Evolutionary conservation across 1,140 invertebrate genomes (phyloP), one percentile per base, ranked within the genome.

Genomic region (Ips typographus): DNA sequence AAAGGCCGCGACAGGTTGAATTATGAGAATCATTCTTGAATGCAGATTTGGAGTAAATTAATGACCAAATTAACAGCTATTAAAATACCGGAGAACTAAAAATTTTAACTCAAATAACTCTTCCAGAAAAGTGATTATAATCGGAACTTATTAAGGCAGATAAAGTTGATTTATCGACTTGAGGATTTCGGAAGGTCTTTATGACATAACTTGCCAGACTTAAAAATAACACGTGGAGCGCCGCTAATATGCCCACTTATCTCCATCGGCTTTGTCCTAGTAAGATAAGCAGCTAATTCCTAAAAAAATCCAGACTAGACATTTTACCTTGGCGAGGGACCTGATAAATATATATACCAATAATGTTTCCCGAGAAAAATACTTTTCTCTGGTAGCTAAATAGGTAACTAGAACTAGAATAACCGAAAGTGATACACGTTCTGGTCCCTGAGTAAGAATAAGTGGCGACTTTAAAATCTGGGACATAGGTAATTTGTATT

Each of bases 401-500:
- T 36, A 38, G 53, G 53, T 56, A 38, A 36, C 6, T 56, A 38
- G 53, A 56, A 39, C 7, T 8, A 49, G 44, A 49, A 22, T 49
- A 49, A 56, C 3, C 39, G 38, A 8, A 8, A 59, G 38, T 59
- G 42, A 59, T 41, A 41, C 38, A 47, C 7, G 62, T 53, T 22
- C 47, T 52, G 51, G 4, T 39, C 5, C 43, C 8, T 65, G 40
- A 42, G 63, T 42, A 65, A 57, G 63, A 65, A 65, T 65, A 65
- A 65, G 37, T 65, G 38, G 56, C n/a, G 3, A 43, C 52, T 57
- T 40, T 36, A 8, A 65, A 60, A 68, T 60, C 65, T 68, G 56
- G 65, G 43, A 53, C 65, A 60, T 59, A 59, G 40, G 56, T 68
- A 68, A 59, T 68, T 68, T 53, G 56, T 41, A 42, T 47, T 49